Conservation (phyloP, 2,888 invertebrate species). For the Erebia ligea region DNA sequence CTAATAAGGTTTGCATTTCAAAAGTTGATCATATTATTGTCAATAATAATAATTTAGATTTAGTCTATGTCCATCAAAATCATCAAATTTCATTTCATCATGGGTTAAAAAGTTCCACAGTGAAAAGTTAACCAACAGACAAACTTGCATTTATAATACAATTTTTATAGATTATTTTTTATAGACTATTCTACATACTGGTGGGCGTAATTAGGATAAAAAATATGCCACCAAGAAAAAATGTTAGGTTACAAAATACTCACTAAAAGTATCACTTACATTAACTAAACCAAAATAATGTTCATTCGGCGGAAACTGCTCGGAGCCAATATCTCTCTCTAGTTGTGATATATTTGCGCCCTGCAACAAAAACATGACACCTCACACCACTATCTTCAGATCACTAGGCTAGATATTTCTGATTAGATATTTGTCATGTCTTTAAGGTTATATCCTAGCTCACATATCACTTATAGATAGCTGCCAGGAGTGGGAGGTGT, state of each 20-base stretch:
- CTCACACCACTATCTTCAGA: slow-evolving; percentile 16
- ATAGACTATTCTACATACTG: too few species aligned
- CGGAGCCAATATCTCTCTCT: slow-evolving; percentile 99
- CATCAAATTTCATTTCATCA: too few species aligned
- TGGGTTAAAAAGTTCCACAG: too few species aligned
- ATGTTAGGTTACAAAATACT: slow-evolving; percentile 21
- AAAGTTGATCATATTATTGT: too few species aligned
- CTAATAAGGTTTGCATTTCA: too few species aligned
- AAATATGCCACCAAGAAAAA: slow-evolving; percentile 11
- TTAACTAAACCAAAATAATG: slow-evolving; percentile 99
- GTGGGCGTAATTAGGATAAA: slow-evolving; percentile 12
- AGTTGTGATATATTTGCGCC: slow-evolving; percentile 99
- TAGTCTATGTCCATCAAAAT: too few species aligned
- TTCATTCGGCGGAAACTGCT: slow-evolving; percentile 99
- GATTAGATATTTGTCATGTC: slow-evolving; percentile 33
- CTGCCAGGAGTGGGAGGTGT: background rate
- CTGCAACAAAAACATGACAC: slow-evolving; percentile 75
- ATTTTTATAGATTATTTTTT: too few species aligned
- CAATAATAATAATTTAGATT: too few species aligned
- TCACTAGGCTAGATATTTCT: slow-evolving; percentile 22
- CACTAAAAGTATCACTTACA: slow-evolving; percentile 84
- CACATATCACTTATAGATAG: background rate
- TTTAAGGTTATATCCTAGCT: background rate
- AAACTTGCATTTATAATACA: too few species aligned
- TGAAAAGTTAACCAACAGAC: too few species aligned